A percentile compares a stretch with the other conserved stretches of the same genome.
Evolutionary conservation across 1,140 invertebrate genomes (phyloP).

Genomic region (Brevipalpus yothersi): DNA sequence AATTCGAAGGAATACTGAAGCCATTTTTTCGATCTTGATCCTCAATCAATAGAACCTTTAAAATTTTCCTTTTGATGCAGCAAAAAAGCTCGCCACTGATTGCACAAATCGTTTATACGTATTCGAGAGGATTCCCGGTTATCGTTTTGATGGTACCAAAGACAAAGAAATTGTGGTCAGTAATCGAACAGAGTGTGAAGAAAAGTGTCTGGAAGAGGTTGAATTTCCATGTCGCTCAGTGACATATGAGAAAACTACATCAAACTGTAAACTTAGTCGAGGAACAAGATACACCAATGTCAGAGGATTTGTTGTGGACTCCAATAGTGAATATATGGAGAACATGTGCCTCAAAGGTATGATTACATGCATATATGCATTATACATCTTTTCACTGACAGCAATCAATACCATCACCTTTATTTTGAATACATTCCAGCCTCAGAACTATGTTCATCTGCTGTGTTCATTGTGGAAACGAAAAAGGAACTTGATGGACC

Average conservation of each 20-base stretch:
- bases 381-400: not conserved
- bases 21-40: too few species aligned
- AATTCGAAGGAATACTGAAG: not conserved
- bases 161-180: constrained; percentile 30
- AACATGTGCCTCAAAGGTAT: constrained; percentile 67
- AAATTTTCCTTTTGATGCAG: constrained; percentile 23
- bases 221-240: constrained; percentile 62
- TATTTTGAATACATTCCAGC: not conserved
- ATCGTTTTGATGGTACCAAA: constrained; percentile 14
- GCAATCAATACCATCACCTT: not conserved
- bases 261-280: constrained; percentile 48
- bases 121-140: constrained; percentile 52
- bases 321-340: constrained; percentile 65
- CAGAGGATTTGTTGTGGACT: constrained; percentile 43
- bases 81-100: constrained; percentile 53
- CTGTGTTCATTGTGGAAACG: constrained; percentile 13
- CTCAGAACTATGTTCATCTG: constrained; percentile 12
- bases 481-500: constrained; percentile 14
- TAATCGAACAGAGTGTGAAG: constrained; percentile 65
- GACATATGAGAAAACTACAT: constrained; percentile 43
- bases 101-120: constrained; percentile 62
- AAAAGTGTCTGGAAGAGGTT: constrained; percentile 54
- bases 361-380: not conserved
- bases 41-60: not conserved
- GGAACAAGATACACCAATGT: constrained; percentile 61